These are phyloP conservation scores for Proctacanthus coquilletti DNA, from an alignment of 1,140 invertebrate genomes.

Conservation along the genomic window DNA sequence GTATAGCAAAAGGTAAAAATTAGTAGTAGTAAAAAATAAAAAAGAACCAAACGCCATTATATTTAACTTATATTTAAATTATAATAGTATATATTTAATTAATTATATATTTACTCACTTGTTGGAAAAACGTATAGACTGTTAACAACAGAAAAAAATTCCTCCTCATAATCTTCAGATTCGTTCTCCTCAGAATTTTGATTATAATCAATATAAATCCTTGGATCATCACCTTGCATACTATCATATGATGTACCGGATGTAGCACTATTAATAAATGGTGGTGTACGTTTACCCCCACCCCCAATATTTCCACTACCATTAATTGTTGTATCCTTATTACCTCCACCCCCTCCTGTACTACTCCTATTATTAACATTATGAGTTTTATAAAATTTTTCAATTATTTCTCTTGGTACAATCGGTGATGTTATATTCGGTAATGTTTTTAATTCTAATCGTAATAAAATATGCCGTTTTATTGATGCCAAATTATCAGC, in stretches of 20 bases:
- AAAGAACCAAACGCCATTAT: too few species aligned
- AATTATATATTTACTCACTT: constrained; percentile 13
- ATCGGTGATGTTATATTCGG: constrained; percentile 22
- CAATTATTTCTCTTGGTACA: constrained; percentile 19
- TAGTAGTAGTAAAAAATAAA: too few species aligned
- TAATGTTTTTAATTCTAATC: constrained; percentile 17
- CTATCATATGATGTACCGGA: background rate
- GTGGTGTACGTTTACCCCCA: background rate
- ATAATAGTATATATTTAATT: background rate
- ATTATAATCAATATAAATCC: constrained; percentile 2
- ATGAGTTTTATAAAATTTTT: constrained; percentile 19
- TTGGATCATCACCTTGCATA: constrained; percentile 2
- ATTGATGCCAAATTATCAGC: constrained; percentile 23
- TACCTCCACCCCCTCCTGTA: background rate
- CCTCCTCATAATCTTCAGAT: constrained; percentile 1
- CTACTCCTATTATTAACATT: constrained; percentile 8
- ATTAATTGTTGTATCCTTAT: background rate
- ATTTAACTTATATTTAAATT: background rate
- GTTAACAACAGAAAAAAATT: constrained; percentile 16
- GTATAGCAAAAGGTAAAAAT: too few species aligned
- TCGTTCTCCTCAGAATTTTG: background rate
- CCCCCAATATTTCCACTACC: background rate
- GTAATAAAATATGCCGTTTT: constrained; percentile 22
- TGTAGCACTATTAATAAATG: background rate
- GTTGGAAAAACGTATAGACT: constrained; percentile 23